Evolutionary conservation across 2,888 invertebrate species (phyloP), one percentile per base, ranked within the genome.

Genomic region (Dryomyza anilis): DNA sequence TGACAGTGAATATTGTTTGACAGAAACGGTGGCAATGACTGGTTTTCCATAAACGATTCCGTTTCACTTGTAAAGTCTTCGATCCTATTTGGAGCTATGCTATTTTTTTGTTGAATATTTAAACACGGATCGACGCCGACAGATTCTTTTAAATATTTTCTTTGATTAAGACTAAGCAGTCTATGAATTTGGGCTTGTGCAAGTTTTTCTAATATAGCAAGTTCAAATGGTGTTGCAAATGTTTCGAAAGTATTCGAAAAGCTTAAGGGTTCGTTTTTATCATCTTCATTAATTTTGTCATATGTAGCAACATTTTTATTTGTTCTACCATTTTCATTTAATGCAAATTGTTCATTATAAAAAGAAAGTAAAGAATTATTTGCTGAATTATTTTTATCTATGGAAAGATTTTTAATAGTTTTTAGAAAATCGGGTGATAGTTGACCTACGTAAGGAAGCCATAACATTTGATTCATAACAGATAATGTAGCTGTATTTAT

Each of bases 131-230:
- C n/a, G n/a, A n/a, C n/a, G n/a, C n/a, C n/a, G n/a, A n/a, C n/a
- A n/a, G n/a, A n/a, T 21, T 16, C 27, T 5, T 50, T 67, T 58
- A 8, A 63, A 10, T 23, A 64, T 53, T 36, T 68, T 64, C 29
- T 57, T 23, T 67, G 61, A 67, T 74, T 73, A 48, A 75, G 62
- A 71, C 85, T 85, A 48, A 77, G 69, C 10, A 83, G 74, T 60
- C 85, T 78, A 66, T 85, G 85, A 73, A 80, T 74, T 70, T 83
- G 83, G 7, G 87, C 85, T 65, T 88, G 87, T 39, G 86, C 83
- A 83, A 89, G 85, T 77, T 91, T 90, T 74, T 91, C 90, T 89
- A 91, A 90, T 85, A 90, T 86, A 0, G 88, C 87, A 71, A 83
- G 48, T 65, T 83, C 85, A 36, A 81, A 71, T 4, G 79, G 74